A percentile compares a stretch with the other conserved stretches of the same genome.
Conservation (phyloP, 2,113 vertebrate species). For the Anas platyrhynchos region DNA sequence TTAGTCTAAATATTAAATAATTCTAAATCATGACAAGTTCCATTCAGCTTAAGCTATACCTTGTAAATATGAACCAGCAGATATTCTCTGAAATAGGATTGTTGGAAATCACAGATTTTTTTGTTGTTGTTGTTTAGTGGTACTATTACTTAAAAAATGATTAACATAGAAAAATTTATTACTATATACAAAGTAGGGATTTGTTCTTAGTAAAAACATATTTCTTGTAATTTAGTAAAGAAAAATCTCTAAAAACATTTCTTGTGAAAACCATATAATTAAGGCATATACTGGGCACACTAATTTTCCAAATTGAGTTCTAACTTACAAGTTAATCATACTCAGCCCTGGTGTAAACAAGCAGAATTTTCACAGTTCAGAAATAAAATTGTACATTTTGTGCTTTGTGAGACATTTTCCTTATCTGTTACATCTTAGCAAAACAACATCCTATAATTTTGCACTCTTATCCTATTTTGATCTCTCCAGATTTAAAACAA, state of each 20-base stretch:
- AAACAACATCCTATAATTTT: not conserved
- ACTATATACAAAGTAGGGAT: not conserved
- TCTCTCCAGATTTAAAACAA: not conserved
- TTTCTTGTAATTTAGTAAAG: not conserved
- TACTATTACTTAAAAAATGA: not conserved
- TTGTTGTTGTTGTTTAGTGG: not conserved
- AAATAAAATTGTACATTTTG: not conserved
- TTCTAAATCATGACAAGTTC: not conserved
- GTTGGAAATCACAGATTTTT: not conserved
- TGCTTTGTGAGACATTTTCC: not conserved
- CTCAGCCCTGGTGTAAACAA: not conserved
- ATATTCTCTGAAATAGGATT: not conserved
- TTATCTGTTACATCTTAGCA: not conserved
- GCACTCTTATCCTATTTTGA: not conserved
- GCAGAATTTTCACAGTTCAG: not conserved
- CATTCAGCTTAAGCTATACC: not conserved
- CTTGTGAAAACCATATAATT: not conserved
- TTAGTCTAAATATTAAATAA: not conserved
- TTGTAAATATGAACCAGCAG: not conserved
- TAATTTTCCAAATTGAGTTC: not conserved
- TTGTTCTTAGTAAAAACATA: not conserved
- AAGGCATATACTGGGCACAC: not conserved
- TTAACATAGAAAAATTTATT: not conserved
- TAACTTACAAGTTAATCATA: not conserved
- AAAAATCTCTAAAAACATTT: not conserved